Conservation (phyloP, 1,140 invertebrate genomes). For the Akabosia matsudoensis region DNA sequence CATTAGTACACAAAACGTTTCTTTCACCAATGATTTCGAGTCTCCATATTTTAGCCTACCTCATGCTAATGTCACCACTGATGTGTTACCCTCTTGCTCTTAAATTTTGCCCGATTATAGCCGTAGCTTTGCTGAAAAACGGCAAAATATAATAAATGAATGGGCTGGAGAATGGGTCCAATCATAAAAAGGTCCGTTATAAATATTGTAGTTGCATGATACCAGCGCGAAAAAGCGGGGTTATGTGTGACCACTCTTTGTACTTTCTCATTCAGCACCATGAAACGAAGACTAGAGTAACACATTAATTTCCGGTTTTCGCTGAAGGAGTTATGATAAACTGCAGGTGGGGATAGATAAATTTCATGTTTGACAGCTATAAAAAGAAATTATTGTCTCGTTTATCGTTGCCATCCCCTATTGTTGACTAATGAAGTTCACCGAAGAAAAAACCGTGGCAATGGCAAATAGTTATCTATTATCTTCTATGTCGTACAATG, state of each 20-base stretch:
- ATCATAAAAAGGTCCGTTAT: background rate
- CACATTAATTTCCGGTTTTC: constrained; percentile 19
- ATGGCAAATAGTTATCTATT: background rate
- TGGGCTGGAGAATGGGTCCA: background rate
- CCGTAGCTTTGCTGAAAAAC: too few relatives aligned
- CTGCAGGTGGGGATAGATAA: constrained; percentile 9
- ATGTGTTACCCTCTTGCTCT: too few relatives aligned
- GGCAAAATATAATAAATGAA: background rate
- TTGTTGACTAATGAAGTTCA: constrained; percentile 16
- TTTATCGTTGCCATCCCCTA: constrained; percentile 17
- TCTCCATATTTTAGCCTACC: too few relatives aligned
- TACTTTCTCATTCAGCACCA: background rate
- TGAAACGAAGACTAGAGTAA: background rate
- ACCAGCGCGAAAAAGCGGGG: too few relatives aligned
- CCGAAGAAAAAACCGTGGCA: background rate
- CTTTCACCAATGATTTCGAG: too few relatives aligned
- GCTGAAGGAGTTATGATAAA: constrained; percentile 16
- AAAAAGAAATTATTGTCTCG: constrained; percentile 23
- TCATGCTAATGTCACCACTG: too few relatives aligned
- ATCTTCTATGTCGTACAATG: too few relatives aligned
- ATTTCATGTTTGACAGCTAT: constrained; percentile 22
- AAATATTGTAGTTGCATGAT: background rate
- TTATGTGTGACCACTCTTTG: too few relatives aligned
- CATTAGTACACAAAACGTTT: too few relatives aligned
- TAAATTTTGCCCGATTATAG: too few relatives aligned